Evolutionary conservation across 2,888 invertebrate genomes (phyloP).

Genomic region (Ceraclea dissimilis): DNA sequence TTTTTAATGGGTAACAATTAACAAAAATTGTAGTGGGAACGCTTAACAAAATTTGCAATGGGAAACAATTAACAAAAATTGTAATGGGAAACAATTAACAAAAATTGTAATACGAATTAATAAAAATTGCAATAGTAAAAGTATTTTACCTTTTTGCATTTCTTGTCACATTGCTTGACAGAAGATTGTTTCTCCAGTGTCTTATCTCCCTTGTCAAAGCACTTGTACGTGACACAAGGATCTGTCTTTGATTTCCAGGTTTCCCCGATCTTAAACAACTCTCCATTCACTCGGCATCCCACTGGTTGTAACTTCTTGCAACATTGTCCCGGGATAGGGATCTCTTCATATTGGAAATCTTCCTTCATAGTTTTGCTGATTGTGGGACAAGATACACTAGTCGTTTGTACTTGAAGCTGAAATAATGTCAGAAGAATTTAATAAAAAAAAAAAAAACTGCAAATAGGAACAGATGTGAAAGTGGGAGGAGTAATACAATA

Average conservation of each 20-base stretch:
- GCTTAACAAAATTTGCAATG: too few relatives aligned
- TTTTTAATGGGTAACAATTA: too few relatives aligned
- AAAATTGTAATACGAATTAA: too few relatives aligned
- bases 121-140: too few relatives aligned
- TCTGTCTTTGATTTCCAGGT: constrained; percentile 48
- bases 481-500: too few relatives aligned
- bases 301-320: constrained; percentile 46
- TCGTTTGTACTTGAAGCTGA: constrained; percentile 51
- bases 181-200: constrained; percentile 47
- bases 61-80: too few relatives aligned
- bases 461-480: too few relatives aligned
- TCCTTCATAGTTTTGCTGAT: constrained; percentile 36
- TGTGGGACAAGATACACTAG: constrained; percentile 46
- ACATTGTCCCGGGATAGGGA: constrained; percentile 45
- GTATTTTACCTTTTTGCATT: constrained; percentile 36
- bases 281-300: constrained; percentile 49
- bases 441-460: not conserved
- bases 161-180: constrained; percentile 45
- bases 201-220: constrained; percentile 39
- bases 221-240: constrained; percentile 51
- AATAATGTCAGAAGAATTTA: constrained; percentile 17
- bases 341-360: constrained; percentile 46
- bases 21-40: too few relatives aligned
- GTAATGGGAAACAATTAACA: too few relatives aligned
- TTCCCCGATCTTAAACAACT: constrained; percentile 39